These are phyloP conservation scores for Diachasmimorpha longicaudata DNA, from an alignment of 1,140 invertebrate genomes.

Conservation along the genomic window DNA sequence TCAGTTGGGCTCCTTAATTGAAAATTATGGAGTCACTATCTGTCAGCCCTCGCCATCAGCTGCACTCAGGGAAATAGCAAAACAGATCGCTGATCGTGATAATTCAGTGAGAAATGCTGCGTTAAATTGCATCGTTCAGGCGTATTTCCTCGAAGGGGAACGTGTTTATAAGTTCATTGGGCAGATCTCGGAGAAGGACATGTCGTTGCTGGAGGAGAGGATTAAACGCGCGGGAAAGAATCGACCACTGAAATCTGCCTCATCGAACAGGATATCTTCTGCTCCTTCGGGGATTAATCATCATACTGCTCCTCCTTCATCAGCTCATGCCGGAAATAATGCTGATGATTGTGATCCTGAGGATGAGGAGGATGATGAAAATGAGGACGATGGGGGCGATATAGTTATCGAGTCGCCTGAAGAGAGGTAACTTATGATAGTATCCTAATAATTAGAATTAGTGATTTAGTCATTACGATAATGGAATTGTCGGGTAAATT, in stretches of 20 bases:
- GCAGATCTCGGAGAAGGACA: conserved; percentile 84
- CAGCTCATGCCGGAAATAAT: conserved; percentile 52
- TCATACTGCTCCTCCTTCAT: conserved; percentile 48
- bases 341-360: conserved; percentile 40
- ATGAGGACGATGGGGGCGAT: conserved; percentile 29
- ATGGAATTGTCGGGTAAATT: not conserved
- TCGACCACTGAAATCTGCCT: conserved; percentile 63
- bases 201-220: conserved; percentile 90
- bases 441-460: too few relatives aligned
- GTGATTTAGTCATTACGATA: too few relatives aligned
- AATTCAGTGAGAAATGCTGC: conserved; percentile 96
- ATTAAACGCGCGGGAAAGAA: conserved; percentile 87
- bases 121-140: conserved; percentile 90
- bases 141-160: conserved; percentile 90
- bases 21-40: conserved; percentile 84
- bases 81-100: conserved; percentile 94
- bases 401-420: conserved; percentile 7
- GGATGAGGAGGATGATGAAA: conserved; percentile 4
- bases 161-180: conserved; percentile 91
- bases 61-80: conserved; percentile 90
- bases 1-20: conserved; percentile 86
- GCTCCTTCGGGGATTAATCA: conserved; percentile 42
- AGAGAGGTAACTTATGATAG: conserved; percentile 20
- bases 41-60: conserved; percentile 78
- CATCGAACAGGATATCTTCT: conserved; percentile 44